Evolutionary conservation across 2,797 vertebrate species (phyloP).

Genomic region (Gadopsis marmoratus): DNA sequence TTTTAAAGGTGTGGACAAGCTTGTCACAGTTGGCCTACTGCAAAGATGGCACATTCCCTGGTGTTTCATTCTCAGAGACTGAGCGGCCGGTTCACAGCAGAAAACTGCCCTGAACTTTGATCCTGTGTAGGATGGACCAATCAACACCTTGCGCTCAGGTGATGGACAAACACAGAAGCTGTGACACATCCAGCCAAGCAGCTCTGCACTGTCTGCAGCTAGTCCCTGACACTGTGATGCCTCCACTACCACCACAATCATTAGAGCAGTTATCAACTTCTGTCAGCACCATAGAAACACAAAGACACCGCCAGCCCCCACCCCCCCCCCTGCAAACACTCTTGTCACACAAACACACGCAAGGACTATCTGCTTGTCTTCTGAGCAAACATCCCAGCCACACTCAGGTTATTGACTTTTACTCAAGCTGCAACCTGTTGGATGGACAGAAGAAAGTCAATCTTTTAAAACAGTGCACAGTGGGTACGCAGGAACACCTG

Average conservation of each 20-base stretch:
- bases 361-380: slow-evolving; percentile 67
- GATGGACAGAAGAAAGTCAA: slow-evolving; percentile 71
- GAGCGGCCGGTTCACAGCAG: slow-evolving; percentile 81
- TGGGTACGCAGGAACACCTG: slow-evolving; percentile 39
- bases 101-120: slow-evolving; percentile 81
- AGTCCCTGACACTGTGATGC: slow-evolving; percentile 58
- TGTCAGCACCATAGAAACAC: slow-evolving; percentile 82
- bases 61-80: slow-evolving; percentile 86
- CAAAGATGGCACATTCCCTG: slow-evolving; percentile 80
- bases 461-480: slow-evolving; percentile 73
- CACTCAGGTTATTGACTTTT: slow-evolving; percentile 86
- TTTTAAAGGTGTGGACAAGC: slow-evolving; percentile 74
- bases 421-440: slow-evolving; percentile 79
- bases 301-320: slow-evolving; percentile 55
- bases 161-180: slow-evolving; percentile 79
- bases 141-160: slow-evolving; percentile 82
- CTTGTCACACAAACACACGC: slow-evolving; percentile 61
- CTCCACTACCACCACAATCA: slow-evolving; percentile 63
- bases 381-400: slow-evolving; percentile 83
- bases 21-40: slow-evolving; percentile 79
- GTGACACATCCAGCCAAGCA: slow-evolving; percentile 76
- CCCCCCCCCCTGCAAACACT: slow-evolving; percentile 67
- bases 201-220: slow-evolving; percentile 49
- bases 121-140: slow-evolving; percentile 77
- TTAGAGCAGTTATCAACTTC: slow-evolving; percentile 78